phyloP scores from a whole-genome alignment of 2,797 vertebrate species.

The Myotis pilosus region DNA sequence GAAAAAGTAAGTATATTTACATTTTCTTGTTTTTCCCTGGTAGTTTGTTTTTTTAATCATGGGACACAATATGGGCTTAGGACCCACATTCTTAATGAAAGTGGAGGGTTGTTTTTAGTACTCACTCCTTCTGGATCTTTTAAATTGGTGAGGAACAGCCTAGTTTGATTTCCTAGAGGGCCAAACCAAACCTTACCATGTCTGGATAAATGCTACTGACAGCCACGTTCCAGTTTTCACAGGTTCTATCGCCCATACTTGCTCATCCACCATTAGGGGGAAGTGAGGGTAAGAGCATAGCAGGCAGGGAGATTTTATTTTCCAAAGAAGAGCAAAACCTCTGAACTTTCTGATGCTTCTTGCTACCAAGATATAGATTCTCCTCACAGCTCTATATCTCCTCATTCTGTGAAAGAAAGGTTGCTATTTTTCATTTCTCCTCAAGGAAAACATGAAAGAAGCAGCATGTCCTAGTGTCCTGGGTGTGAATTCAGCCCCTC shows the following conservation, averaged over 20 bases:
- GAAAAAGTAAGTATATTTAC: not conserved
- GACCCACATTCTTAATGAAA: not conserved
- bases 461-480: not conserved
- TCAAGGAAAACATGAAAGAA: not conserved
- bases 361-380: not conserved
- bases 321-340: not conserved
- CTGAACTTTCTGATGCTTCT: not conserved
- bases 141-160: not conserved
- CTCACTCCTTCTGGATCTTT: not conserved
- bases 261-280: not conserved
- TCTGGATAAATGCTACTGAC: conserved; percentile 54
- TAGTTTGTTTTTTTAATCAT: not conserved
- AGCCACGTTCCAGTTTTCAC: conserved; percentile 69
- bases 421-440: not conserved
- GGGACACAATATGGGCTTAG: not conserved
- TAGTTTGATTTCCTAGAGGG: conserved; percentile 28
- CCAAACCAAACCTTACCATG: not conserved
- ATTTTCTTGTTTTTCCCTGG: not conserved
- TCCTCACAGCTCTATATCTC: not conserved
- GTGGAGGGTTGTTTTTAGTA: not conserved
- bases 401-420: not conserved
- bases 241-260: not conserved
- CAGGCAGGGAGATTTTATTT: not conserved
- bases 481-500: not conserved
- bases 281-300: not conserved